Percentiles rank a stretch among this genome's conserved stretches.
Conservation (phyloP, 2,113 vertebrate species). For the Panthera uncia region DNA sequence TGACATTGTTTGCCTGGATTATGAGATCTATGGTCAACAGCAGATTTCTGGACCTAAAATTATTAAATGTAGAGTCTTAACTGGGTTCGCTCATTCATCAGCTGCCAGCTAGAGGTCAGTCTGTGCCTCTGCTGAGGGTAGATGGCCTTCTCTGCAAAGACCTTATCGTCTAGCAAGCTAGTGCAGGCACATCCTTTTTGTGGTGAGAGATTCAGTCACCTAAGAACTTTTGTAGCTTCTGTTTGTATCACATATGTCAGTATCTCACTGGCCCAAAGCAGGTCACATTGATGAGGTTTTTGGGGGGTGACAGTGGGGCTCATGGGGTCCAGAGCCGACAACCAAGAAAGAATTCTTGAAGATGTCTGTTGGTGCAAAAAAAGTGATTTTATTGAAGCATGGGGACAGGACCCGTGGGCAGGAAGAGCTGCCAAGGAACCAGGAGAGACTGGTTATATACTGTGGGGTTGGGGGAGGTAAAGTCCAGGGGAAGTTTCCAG, state of each 20-base stretch:
- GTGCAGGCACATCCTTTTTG: background rate
- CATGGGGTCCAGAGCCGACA: no score
- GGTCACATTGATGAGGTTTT: background rate
- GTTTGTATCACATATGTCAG: background rate
- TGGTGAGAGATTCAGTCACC: background rate
- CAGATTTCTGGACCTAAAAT: background rate
- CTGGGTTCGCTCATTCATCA: background rate
- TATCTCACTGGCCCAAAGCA: background rate
- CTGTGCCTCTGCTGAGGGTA: background rate
- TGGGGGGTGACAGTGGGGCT: no score
- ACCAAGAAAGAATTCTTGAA: no score
- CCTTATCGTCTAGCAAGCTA: background rate
- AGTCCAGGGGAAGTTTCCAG: no score
- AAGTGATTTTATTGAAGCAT: no score
- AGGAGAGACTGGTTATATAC: no score
- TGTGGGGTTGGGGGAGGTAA: no score
- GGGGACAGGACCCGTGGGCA: no score
- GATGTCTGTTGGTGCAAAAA: no score
- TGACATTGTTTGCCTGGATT: slow-evolving; percentile 13
- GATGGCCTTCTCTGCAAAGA: background rate
- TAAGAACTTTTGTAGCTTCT: background rate
- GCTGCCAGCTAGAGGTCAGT: background rate
- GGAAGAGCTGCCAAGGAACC: no score
- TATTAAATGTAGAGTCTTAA: background rate
- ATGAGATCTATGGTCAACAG: background rate